phyloP scores from a whole-genome alignment of 2,888 invertebrate genomes.

The Stenchaetothrips biformis region DNA sequence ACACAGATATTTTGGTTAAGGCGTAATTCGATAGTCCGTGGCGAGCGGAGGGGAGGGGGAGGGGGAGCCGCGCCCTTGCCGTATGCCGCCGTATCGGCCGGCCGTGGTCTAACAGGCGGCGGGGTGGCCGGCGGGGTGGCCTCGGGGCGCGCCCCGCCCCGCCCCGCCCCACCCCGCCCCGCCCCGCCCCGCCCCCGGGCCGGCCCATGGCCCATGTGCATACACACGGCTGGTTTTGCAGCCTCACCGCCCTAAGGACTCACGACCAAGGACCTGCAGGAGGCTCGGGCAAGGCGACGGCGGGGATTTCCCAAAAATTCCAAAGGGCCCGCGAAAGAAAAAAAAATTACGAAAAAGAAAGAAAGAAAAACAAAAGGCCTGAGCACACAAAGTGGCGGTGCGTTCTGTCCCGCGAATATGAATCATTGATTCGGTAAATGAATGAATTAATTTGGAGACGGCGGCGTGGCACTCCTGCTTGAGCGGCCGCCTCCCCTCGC shows the following conservation, averaged over 20 bases:
- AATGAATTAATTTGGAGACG: too few relatives aligned
- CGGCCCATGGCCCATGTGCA: background rate
- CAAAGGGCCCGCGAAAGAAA: too few relatives aligned
- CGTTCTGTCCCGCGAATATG: too few relatives aligned
- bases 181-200: background rate
- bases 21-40: conserved; percentile 19
- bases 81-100: background rate
- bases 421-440: too few relatives aligned
- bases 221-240: background rate
- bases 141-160: background rate
- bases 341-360: too few relatives aligned
- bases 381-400: too few relatives aligned
- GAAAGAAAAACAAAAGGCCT: too few relatives aligned
- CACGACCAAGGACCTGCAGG: background rate
- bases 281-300: background rate
- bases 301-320: background rate
- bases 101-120: background rate
- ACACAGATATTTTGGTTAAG: conserved; percentile 23
- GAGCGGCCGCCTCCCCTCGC: background rate
- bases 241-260: background rate
- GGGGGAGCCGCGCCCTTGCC: background rate
- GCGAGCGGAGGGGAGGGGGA: background rate
- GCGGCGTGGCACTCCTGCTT: too few relatives aligned
- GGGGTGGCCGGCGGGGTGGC: too few relatives aligned
- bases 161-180: too few relatives aligned